phyloP scores from a whole-genome alignment of 2,113 vertebrate genomes.

The Sisor rabdophorus region DNA sequence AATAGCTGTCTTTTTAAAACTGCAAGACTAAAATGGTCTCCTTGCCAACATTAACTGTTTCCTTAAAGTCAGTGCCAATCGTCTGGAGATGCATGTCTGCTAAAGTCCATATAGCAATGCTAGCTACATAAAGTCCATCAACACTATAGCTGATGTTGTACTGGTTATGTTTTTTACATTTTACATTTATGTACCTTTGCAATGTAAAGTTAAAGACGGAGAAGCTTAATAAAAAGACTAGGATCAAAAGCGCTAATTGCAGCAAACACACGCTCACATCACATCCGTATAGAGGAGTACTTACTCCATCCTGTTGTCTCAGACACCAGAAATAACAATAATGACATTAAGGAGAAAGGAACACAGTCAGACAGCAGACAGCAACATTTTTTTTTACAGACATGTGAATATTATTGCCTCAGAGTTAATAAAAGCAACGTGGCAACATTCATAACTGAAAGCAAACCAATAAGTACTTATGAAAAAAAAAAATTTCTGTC shows the following conservation, averaged over 20 bases:
- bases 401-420: not conserved
- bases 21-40: not conserved
- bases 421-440: constrained; percentile 3
- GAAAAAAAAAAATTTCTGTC: no score
- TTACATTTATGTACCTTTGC: constrained; percentile 52
- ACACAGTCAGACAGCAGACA: constrained; percentile 57
- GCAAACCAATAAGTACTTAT: not conserved
- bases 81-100: constrained; percentile 3
- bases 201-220: constrained; percentile 30
- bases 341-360: constrained; percentile 71
- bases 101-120: constrained; percentile 4
- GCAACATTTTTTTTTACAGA: constrained; percentile 20
- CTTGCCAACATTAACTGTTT: not conserved
- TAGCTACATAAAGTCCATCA: not conserved
- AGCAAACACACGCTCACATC: constrained; percentile 78
- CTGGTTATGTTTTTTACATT: no score
- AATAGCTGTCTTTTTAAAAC: constrained; percentile 1
- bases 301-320: constrained; percentile 87
- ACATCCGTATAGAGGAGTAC: constrained; percentile 71
- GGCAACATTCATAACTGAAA: not conserved
- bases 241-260: constrained; percentile 60
- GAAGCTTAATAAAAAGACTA: constrained; percentile 56
- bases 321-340: constrained; percentile 58
- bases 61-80: constrained; percentile 8
- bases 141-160: constrained; percentile 7